Percentiles rank a stretch among this genome's conserved stretches.
Evolutionary conservation across 35 echinoderm and acorn worm species (phyloP).

Genomic region (Heliocidaris erythrogramma): DNA sequence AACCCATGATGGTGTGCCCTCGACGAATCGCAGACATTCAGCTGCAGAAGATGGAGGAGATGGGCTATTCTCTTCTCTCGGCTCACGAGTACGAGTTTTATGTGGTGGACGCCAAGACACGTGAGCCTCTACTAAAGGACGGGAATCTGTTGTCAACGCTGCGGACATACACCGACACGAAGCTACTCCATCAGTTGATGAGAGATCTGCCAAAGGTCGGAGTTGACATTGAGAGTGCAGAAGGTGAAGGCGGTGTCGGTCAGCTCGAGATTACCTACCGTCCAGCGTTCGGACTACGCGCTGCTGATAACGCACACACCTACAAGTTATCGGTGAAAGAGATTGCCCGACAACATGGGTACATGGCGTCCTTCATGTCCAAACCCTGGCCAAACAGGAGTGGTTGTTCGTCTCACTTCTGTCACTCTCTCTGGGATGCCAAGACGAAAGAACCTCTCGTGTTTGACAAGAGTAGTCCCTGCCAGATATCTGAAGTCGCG

Average conservation of each 20-base stretch:
- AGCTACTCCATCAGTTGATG: constrained; percentile 66
- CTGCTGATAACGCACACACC: constrained; percentile 67
- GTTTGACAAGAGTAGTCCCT: constrained; percentile 20
- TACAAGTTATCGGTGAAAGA: constrained; percentile 77
- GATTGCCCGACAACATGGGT: constrained; percentile 57
- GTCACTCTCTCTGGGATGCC: constrained; percentile 66
- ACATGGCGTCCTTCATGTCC: constrained; percentile 75
- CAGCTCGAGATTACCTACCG: constrained; percentile 69
- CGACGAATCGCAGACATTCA: constrained; percentile 63
- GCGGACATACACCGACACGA: constrained; percentile 47
- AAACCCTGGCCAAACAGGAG: constrained; percentile 50
- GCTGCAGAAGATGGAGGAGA: constrained; percentile 52
- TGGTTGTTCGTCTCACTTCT: constrained; percentile 48
- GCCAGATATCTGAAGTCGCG: constrained; percentile 51
- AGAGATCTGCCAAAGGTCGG: constrained; percentile 66
- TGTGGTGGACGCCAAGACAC: constrained; percentile 42
- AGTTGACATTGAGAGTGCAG: constrained; percentile 66
- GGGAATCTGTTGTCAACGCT: constrained; percentile 46
- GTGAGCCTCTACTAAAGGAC: constrained; percentile 37
- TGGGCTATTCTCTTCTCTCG: constrained; percentile 66
- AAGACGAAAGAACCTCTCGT: constrained; percentile 45
- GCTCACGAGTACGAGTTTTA: constrained; percentile 79
- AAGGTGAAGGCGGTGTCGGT: constrained; percentile 63
- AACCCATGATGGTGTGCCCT: constrained; percentile 47
- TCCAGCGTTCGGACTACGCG: constrained; percentile 65